These are phyloP conservation scores for Anomalospiza imberbis DNA, from an alignment of 2,797 vertebrate genomes.

Conservation along the genomic window DNA sequence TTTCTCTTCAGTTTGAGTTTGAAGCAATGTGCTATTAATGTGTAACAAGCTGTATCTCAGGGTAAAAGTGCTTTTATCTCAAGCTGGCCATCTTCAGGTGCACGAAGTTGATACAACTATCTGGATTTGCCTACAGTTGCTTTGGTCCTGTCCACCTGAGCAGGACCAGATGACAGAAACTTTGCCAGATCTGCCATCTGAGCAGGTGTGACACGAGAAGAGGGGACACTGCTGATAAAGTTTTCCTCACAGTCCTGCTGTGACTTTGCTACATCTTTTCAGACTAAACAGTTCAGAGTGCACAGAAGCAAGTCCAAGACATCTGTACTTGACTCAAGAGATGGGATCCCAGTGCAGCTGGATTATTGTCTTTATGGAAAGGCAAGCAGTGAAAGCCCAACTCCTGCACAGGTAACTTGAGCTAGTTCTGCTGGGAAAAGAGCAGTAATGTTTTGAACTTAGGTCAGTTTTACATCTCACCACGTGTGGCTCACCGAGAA, in stretches of 20 bases:
- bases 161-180: neutral
- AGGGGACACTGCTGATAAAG: neutral
- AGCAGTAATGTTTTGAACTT: accelerated
- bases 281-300: neutral
- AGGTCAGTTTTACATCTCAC: neutral
- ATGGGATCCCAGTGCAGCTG: neutral
- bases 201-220: neutral
- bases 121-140: neutral
- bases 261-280: neutral
- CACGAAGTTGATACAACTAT: neutral
- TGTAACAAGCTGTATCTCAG: neutral
- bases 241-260: neutral
- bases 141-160: neutral
- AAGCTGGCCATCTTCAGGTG: neutral
- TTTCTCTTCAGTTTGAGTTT: neutral
- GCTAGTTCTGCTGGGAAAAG: neutral
- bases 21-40: neutral
- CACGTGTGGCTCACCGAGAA: neutral
- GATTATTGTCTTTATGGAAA: neutral
- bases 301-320: neutral
- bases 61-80: neutral
- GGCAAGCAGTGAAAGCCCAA: neutral
- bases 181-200: neutral
- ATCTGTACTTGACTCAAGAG: neutral
- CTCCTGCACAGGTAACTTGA: neutral